Base-by-base conservation (phyloP, 2,888 invertebrate species). In the Trissolcus japonicus region DNA sequence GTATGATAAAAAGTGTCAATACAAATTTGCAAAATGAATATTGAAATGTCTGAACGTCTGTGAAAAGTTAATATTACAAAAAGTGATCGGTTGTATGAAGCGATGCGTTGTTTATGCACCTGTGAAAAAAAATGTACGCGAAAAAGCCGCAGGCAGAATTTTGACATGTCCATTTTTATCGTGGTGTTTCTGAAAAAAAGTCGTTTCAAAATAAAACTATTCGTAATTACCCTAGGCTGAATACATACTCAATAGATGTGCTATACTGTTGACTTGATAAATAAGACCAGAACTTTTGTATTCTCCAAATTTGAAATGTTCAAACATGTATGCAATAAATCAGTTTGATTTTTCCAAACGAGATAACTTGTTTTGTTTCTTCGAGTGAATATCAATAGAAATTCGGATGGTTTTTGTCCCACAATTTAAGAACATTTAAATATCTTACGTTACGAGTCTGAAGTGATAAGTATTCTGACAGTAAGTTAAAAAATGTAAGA, bases 11-110 rank as follows among this genome's bases (percentile, higher is more conserved):
- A 65, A 66, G 69, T 76, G 71, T 69, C 65, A 66, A 51, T 59
- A 76, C 54, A 57, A 76, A 71, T 69, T 76, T 76, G 66, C 76
- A 76, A 76, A 76, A 63, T 75, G 75, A 63, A 75, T 75, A 75
- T 75, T 68, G 69, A 75, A 65, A 65, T 68, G 60, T 63, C 69
- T 69, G 62, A 75, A 69, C 55, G 68, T 69, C 60, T 69, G 76
- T 63, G 61, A 56, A 35, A 35, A 69, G 69, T 76, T 76, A 69
- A 76, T 76, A 66, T 69, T 66, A 76, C 76, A 76, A 69, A 35
- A 66, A 65, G 61, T 69, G 65, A 76, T 76, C 61, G 21, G 55
- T 55, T 51, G 65, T 61, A 56, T 69, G 55, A 53, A 69, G 61
- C 76, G 65, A 56, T 76, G 69, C 50, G 60, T 43, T 65, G 63